phyloP scores from a whole-genome alignment of 2,113 vertebrate genomes.

The Oryzias javanicus region DNA sequence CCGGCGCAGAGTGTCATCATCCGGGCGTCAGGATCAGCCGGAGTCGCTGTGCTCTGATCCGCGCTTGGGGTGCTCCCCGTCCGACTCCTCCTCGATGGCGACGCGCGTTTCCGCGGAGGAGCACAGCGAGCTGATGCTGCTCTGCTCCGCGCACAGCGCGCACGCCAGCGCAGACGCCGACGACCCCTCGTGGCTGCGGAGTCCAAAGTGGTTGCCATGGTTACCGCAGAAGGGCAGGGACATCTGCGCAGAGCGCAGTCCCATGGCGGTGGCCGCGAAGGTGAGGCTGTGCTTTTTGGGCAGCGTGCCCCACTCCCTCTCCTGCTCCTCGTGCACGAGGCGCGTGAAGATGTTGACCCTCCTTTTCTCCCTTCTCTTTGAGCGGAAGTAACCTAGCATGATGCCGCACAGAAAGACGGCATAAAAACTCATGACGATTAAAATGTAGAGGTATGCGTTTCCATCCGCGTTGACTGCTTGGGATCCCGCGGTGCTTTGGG shows the following conservation, averaged over 20 bases:
- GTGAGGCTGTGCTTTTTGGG: slow-evolving; percentile 78
- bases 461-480: slow-evolving; percentile 51
- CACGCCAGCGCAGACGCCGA: slow-evolving; percentile 84
- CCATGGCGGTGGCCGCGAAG: slow-evolving; percentile 51
- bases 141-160: slow-evolving; percentile 87
- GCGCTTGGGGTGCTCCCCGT: slow-evolving; percentile 65
- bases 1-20: not conserved
- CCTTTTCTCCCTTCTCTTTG: slow-evolving; percentile 87
- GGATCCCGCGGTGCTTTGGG: slow-evolving; percentile 15
- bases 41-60: slow-evolving; percentile 75
- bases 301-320: slow-evolving; percentile 87
- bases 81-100: slow-evolving; percentile 90
- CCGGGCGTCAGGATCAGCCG: slow-evolving; percentile 62
- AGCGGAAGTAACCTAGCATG: slow-evolving; percentile 91
- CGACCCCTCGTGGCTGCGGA: slow-evolving; percentile 40
- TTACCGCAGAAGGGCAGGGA: slow-evolving; percentile 66
- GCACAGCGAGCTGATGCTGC: slow-evolving; percentile 90
- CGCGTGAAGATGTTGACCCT: slow-evolving; percentile 81
- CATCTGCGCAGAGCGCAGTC: slow-evolving; percentile 73
- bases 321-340: slow-evolving; percentile 89
- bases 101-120: slow-evolving; percentile 86
- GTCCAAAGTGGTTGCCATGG: slow-evolving; percentile 46
- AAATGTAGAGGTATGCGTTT: slow-evolving; percentile 87
- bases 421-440: slow-evolving; percentile 94
- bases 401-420: slow-evolving; percentile 91